Base-by-base conservation (phyloP, 2,797 vertebrate species). In the Acanthopagrus latus region DNA sequence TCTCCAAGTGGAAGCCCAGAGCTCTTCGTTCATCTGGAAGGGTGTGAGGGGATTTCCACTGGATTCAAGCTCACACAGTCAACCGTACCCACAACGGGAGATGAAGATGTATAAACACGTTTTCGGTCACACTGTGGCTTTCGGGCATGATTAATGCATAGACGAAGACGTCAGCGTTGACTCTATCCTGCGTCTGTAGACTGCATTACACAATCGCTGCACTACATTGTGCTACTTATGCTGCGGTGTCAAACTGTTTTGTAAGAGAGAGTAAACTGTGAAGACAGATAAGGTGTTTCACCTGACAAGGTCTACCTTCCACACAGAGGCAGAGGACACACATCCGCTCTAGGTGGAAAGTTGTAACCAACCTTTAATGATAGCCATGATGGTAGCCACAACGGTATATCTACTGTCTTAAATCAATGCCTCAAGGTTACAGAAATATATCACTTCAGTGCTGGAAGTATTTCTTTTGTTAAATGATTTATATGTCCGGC, bases 31-130 rank as follows among this genome's bases (percentile, higher is more conserved):
- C 17, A 47, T 75, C 38, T 27, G 69, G 59, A 57, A 62, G 29
- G 21, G 21, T 74, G 76, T 64, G 64, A 51, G 87, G 88, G 88
- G 65, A 86, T 88, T 93, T 92, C 84, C 90, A 80, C 18, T 6
- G 10, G 46, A 80, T 71, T 58, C 50, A 81, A 75, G 72, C 69
- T 41, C 47, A 33, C 65, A 55, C 27, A 29, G 41, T 81, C 50
- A 48, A 70, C 43, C 71, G 12, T 21, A 68, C 52, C n/a, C 56
- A 79, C 57, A 80, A 67, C 71, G 71, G 47, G 52, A 33, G 72
- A 79, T 25, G 25, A 78, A 76, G 78, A 33, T 64, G 66, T 66
- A 66, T 47, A 64, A 76, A 73, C 21, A 64, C 8, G 29, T 65
- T 73, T 74, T 66, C 47, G 29, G 74, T 68, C 50, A n/a, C 63